These are phyloP conservation scores for Drosophila nr. medialis DNA, from an alignment of 2,888 invertebrate species.

Conservation along the genomic window DNA sequence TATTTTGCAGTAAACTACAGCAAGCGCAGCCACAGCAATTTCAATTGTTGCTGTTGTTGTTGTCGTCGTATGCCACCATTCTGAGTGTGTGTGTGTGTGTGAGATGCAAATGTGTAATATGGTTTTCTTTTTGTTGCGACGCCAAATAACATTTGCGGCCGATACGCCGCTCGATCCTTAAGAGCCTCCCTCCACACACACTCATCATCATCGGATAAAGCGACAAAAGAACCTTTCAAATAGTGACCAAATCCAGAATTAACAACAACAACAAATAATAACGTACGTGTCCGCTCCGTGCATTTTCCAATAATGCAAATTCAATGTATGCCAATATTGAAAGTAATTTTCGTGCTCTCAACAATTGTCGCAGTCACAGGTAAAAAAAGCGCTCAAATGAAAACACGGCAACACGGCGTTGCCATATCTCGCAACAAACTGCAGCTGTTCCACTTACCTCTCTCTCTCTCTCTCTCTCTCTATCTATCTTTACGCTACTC, in stretches of 20 bases:
- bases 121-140: constrained; percentile 74
- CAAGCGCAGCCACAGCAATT: constrained; percentile 38
- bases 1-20: constrained; percentile 73
- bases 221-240: constrained; percentile 12
- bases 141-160: constrained; percentile 74
- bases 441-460: constrained; percentile 30
- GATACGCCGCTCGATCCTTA: constrained; percentile 76
- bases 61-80: constrained; percentile 28
- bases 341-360: constrained; percentile 84
- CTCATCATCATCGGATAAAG: constrained; percentile 25
- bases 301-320: constrained; percentile 70
- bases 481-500: not conserved
- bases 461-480: not conserved
- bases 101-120: constrained; percentile 76
- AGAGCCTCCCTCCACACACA: constrained; percentile 18
- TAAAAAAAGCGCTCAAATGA: constrained; percentile 47
- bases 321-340: constrained; percentile 72
- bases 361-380: constrained; percentile 84
- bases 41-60: constrained; percentile 41
- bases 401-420: constrained; percentile 38
- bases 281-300: constrained; percentile 43
- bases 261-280: not conserved
- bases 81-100: constrained; percentile 18
- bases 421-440: constrained; percentile 39
- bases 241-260: not conserved